Evolutionary conservation across 2,888 invertebrate genomes (phyloP), one percentile per base, ranked within the genome.

Genomic region (Pandemis heparana): DNA sequence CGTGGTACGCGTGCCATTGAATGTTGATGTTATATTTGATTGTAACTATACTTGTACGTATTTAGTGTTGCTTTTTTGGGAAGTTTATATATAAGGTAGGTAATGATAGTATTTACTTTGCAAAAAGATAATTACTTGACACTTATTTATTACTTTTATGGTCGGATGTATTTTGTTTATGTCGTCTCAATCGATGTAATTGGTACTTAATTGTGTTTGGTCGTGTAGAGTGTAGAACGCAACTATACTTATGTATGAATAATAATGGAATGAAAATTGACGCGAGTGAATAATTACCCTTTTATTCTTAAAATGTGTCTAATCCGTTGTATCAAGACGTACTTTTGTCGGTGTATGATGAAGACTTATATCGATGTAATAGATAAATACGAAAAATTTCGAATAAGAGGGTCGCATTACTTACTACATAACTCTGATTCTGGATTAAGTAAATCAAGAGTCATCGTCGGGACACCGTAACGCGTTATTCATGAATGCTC

Each of bases 1-100:
- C 78, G 76, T 82, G 82, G 83, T 89, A 89, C 92, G 88, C 92
- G 92, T 93, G 92, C 92, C 93, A 89, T 85, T 86, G 84, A 88
- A 89, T 89, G 83, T 59, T 59, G 63, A 63, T 73, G 75, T 78
- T 59, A 48, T 59, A 72, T 63, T 56, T 56, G n/a, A 61, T 67
- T n/a, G 39, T 39, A 43, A 1, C 23, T 32, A 32, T 32, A 32
- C 23, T 32, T 4, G 23, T 32, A 32, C 23, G 23, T 32, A 32
- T 32, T 32, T n/a, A n/a, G n/a, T n/a, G n/a, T 32, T 48, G 16
- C 38, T 53, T 6, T 53, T 61, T 61, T 71, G 23, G 8, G 2
- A 10, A 60, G 5, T 23, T 23, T 56, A 23, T 56, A 23, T 56
- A 56, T 32, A 56, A 23, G 56, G 56, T 23, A 23, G 12, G 56